Evolutionary conservation across 2,797 vertebrate species (phyloP), one percentile per base, ranked within the genome.

Genomic region (Sphaeramia orbicularis): DNA sequence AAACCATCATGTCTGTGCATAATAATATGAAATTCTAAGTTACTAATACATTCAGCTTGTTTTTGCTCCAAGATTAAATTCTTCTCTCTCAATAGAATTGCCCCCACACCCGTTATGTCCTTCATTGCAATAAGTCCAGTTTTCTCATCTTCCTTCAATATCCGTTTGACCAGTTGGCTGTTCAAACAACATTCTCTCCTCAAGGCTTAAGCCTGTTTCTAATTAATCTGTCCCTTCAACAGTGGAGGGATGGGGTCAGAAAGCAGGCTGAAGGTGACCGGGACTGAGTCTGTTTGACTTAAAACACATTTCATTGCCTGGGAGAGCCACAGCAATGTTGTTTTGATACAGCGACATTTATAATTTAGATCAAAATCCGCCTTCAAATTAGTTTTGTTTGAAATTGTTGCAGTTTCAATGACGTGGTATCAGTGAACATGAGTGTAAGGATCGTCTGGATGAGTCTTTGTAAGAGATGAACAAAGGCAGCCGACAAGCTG

Each of bases 101-200:
- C 32, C 43, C 58, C 36, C 7, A 14, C 24, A 60, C 80, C 71
- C 69, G 47, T 52, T 60, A 51, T 80, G 72, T 79, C 86, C 75
- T 85, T 82, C 59, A 71, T 75, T 83, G 75, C 72, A 80, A 82
- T 84, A 76, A 77, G 75, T 80, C 51, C 55, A 63, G 38, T 77
- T 85, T 81, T 57, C 63, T 53, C 73, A 71, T 60, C 49, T 73
- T 74, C 38, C 51, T 80, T 84, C 85, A 76, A 85, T 84, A 74
- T 78, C 75, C 69, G 19, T 27, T 51, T 59, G 44, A 72, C 69
- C 43, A 14, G 62, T 81, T 83, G 74, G 52, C 78, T 77, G 80
- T 86, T 87, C 74, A 83, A 86, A 84, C 84, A 83, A 75, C 72
- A 63, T 84, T 76, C 77, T 61, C 72, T 83, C 65, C 74, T 79